Evolutionary conservation across 2,888 invertebrate species (phyloP).

Genomic region (Lasioglossum pauxillum): DNA sequence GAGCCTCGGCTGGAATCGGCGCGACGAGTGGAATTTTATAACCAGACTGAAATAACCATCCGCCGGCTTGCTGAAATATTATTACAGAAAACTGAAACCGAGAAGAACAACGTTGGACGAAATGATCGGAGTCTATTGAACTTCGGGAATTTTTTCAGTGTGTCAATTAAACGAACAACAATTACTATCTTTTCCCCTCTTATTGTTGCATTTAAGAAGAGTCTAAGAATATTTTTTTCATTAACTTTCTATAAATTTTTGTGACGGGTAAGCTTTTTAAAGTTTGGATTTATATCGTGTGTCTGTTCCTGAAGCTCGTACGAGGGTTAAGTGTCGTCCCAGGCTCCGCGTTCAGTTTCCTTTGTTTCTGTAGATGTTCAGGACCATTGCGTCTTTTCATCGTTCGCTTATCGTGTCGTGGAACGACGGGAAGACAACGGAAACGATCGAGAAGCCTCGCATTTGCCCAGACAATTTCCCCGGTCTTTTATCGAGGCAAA

Average conservation of each 20-base stretch:
- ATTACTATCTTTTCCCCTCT: too few relatives aligned
- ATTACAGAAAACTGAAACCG: not conserved
- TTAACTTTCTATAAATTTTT: too few relatives aligned
- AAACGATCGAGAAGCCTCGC: conserved; percentile 26
- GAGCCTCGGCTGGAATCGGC: not conserved
- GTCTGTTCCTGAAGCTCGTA: not conserved
- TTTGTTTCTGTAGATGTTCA: not conserved
- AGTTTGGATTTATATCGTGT: too few relatives aligned
- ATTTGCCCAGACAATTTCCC: conserved; percentile 37
- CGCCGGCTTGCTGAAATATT: not conserved
- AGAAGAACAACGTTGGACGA: not conserved
- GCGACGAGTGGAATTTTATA: not conserved
- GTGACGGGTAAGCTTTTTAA: too few relatives aligned
- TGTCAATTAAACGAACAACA: too few relatives aligned
- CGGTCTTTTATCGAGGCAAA: conserved; percentile 39
- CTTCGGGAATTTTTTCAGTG: too few relatives aligned
- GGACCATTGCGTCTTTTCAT: not conserved
- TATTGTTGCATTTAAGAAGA: too few relatives aligned
- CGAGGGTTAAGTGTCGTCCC: not conserved
- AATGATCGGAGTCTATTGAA: too few relatives aligned
- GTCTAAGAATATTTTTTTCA: too few relatives aligned
- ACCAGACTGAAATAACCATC: not conserved
- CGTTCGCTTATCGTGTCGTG: conserved; percentile 9
- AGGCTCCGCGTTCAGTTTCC: not conserved
- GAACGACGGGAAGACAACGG: not conserved